Percentiles rank a stretch among this genome's conserved stretches.
phyloP scores from a whole-genome alignment of 2,888 invertebrate species.

The Diarsia mendica region DNA sequence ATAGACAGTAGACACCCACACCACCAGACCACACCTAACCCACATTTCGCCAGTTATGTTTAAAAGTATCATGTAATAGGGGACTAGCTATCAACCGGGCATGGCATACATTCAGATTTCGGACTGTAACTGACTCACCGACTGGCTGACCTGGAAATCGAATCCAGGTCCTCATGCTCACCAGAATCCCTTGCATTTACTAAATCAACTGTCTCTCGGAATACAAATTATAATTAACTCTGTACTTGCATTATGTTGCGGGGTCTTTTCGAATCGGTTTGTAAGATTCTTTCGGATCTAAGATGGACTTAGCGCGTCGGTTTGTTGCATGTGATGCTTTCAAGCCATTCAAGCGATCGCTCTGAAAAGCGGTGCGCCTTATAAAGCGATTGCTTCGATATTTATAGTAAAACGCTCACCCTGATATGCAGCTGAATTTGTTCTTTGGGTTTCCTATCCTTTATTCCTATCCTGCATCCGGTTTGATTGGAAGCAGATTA shows the following conservation, averaged over 20 bases:
- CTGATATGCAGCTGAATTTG: conserved; percentile 1
- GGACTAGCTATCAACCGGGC: neutral
- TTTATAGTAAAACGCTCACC: conserved; percentile 13
- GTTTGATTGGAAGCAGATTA: neutral
- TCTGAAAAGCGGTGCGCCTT: conserved; percentile 41
- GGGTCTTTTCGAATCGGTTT: neutral
- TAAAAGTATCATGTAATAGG: neutral
- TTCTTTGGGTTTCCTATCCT: conserved; percentile 8
- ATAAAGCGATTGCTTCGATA: conserved; percentile 27
- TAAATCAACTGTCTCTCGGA: neutral
- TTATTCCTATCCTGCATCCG: neutral
- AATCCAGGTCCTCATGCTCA: neutral
- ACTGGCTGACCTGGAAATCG: too few species aligned
- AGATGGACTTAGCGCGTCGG: neutral
- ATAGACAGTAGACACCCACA: too few species aligned
- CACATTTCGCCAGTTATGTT: neutral
- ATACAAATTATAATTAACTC: neutral
- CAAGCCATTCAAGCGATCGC: conserved; percentile 6
- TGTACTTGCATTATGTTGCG: conserved; percentile 1
- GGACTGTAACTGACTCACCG: neutral
- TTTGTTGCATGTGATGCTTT: conserved; percentile 23
- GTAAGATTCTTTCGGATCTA: neutral
- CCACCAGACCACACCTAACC: neutral
- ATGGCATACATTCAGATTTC: neutral
- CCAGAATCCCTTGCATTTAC: neutral